Percentiles rank a stretch among this genome's conserved stretches.
Conservation (phyloP, 2,888 invertebrate species). For the Pristionchus arcanus region DNA sequence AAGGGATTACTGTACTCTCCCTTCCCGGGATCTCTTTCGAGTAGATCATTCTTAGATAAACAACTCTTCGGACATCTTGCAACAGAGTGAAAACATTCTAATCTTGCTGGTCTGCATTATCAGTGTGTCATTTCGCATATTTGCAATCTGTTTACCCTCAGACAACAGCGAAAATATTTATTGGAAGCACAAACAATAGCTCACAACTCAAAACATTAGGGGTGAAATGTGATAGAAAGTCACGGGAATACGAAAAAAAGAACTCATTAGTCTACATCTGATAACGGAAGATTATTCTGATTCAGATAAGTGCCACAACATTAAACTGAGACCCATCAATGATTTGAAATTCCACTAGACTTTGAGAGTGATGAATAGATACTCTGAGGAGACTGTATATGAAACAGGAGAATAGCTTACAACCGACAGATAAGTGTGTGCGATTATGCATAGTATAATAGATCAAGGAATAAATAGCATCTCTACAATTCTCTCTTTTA, state of each 20-base stretch:
- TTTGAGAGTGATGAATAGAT: slow-evolving; percentile 30
- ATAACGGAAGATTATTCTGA: slow-evolving; percentile 5
- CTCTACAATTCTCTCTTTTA: background rate
- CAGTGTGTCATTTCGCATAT: too few relatives aligned
- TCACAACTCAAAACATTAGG: slow-evolving; percentile 34
- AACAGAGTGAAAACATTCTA: too few relatives aligned
- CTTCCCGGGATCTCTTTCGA: background rate
- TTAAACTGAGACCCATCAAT: slow-evolving; percentile 42
- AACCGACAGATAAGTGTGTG: slow-evolving; percentile 28
- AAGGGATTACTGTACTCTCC: background rate
- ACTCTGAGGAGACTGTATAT: slow-evolving; percentile 28
- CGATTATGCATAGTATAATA: slow-evolving; percentile 41
- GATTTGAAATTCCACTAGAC: slow-evolving; percentile 41
- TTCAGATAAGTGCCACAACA: slow-evolving; percentile 48
- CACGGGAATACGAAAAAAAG: slow-evolving; percentile 33
- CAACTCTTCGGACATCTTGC: slow-evolving; percentile 14
- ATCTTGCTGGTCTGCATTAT: too few relatives aligned
- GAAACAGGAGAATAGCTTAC: slow-evolving; percentile 20
- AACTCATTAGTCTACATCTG: slow-evolving; percentile 25
- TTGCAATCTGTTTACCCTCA: background rate
- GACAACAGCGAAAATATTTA: background rate
- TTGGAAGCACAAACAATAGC: slow-evolving; percentile 18
- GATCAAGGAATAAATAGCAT: slow-evolving; percentile 25
- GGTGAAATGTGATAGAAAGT: slow-evolving; percentile 41
- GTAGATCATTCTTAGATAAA: background rate